Evolutionary conservation across 2,797 vertebrate genomes (phyloP).

Genomic region (Tenualosa thibaudeaui): DNA sequence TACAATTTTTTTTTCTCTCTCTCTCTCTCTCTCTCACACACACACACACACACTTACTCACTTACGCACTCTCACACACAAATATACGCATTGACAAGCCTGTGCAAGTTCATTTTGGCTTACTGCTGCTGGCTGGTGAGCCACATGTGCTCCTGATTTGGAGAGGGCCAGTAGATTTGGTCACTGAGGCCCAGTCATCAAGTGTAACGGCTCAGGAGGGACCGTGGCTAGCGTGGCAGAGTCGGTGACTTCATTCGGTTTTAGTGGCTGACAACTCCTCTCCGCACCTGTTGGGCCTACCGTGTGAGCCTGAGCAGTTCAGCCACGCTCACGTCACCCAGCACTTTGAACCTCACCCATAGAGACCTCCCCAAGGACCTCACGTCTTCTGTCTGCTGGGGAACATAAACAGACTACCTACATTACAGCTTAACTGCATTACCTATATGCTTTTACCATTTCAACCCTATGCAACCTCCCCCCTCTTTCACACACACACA

Average conservation of each 20-base stretch:
- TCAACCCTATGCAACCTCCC: background rate
- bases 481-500: background rate
- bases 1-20: background rate
- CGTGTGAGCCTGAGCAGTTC: conserved; percentile 55
- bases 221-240: conserved; percentile 15
- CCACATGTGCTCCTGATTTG: conserved; percentile 16
- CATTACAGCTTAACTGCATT: background rate
- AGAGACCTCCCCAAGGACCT: background rate
- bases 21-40: background rate
- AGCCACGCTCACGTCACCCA: conserved; percentile 63
- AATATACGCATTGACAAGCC: background rate
- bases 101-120: background rate
- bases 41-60: background rate
- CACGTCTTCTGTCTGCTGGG: conserved; percentile 10
- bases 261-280: conserved; percentile 57
- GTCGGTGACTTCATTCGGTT: conserved; percentile 56
- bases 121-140: background rate
- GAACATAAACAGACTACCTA: conserved; percentile 1
- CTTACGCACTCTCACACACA: background rate
- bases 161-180: conserved; percentile 3
- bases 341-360: conserved; percentile 54
- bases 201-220: conserved; percentile 11
- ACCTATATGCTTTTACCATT: conserved; percentile 14
- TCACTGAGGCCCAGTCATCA: conserved; percentile 19
- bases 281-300: conserved; percentile 61